A percentile compares a stretch with the other conserved stretches of the same genome.
Conservation (phyloP, 2,113 vertebrate genomes). For the Dipodomys stephensi region DNA sequence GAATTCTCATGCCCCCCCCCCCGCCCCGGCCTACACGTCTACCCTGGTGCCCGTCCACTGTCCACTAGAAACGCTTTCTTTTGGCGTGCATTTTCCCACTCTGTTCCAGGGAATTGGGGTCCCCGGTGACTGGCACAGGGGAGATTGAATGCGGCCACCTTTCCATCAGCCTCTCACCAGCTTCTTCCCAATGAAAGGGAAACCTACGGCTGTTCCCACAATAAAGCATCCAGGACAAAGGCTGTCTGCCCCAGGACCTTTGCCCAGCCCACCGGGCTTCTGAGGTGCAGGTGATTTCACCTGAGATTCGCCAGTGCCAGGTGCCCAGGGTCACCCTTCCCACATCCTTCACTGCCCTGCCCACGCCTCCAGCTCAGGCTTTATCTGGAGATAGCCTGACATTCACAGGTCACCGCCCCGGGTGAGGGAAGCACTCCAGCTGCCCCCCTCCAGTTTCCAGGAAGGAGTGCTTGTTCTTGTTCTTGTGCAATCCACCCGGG, state of each 20-base stretch:
- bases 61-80: no score
- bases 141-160: conserved; percentile 79
- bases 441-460: no score
- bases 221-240: conserved; percentile 64
- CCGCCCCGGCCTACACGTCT: no score
- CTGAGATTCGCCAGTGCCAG: not conserved
- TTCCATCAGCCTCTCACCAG: conserved; percentile 87
- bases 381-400: not conserved
- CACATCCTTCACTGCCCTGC: not conserved
- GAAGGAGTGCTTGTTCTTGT: not conserved
- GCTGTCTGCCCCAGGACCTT: not conserved
- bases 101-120: no score
- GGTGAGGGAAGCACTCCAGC: not conserved
- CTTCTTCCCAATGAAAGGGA: conserved; percentile 69
- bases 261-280: not conserved
- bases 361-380: not conserved
- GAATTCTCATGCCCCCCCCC: conserved; percentile 66
- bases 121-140: no score
- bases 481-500: not conserved
- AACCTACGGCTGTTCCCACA: conserved; percentile 70
- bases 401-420: no score
- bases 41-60: no score
- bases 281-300: not conserved
- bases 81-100: no score
- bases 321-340: not conserved